Conservation (phyloP, 2,797 vertebrate species). For the Pelochelys cantorii region DNA sequence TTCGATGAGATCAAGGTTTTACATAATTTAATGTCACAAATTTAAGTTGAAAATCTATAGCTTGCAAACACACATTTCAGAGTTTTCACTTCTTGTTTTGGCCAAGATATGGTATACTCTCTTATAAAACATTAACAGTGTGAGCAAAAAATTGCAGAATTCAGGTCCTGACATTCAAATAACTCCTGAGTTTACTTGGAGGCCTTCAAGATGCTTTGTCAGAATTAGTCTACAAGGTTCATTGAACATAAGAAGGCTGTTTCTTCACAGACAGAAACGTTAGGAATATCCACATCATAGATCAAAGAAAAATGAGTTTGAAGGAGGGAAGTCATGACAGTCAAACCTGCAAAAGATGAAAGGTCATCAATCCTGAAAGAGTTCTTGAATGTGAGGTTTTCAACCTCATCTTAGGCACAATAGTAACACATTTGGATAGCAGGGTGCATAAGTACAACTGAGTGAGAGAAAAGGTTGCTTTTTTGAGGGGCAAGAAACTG, state of each 20-base stretch:
- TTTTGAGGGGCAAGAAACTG: neutral
- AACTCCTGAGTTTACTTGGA: neutral
- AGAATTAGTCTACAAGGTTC: neutral
- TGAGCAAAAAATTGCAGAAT: neutral
- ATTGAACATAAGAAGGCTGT: neutral
- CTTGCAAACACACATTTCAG: neutral
- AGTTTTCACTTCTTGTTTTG: neutral
- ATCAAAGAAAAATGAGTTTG: neutral
- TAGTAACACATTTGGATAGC: neutral
- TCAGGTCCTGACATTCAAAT: neutral
- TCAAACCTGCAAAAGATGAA: neutral
- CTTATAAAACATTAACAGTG: neutral
- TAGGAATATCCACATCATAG: neutral
- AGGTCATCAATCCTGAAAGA: neutral
- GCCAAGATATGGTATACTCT: neutral
- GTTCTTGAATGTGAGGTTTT: neutral
- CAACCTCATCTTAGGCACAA: neutral
- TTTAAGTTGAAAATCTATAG: no score
- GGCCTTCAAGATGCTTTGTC: neutral
- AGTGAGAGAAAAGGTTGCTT: neutral
- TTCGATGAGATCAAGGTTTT: no score
- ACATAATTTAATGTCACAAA: no score
- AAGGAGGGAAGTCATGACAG: neutral
- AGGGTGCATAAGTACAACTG: neutral
- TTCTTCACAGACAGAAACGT: neutral